These are phyloP conservation scores for Dermochelys coriacea DNA, from an alignment of 2,797 vertebrate genomes.

Conservation along the genomic window DNA sequence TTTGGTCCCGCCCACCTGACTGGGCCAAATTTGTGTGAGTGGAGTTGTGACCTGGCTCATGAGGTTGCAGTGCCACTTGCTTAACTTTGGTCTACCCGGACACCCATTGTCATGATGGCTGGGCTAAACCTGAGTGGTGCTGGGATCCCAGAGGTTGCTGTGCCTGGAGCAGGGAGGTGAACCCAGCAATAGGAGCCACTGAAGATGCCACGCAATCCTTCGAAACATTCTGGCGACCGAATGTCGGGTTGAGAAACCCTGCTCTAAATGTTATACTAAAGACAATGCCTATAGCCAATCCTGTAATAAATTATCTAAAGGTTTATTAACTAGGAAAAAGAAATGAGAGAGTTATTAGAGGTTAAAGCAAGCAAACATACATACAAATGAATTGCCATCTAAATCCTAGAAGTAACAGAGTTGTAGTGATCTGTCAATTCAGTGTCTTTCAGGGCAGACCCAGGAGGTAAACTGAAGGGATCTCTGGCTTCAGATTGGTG, in stretches of 20 bases:
- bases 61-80: not conserved
- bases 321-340: not conserved
- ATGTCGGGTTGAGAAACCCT: not conserved
- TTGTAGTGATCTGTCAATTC: not conserved
- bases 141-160: not conserved
- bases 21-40: not conserved
- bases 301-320: not conserved
- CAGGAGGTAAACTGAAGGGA: not conserved
- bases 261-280: not conserved
- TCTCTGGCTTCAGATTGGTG: not conserved
- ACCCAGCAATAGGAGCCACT: not conserved
- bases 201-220: not conserved
- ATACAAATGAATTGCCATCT: not conserved
- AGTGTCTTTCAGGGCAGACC: not conserved
- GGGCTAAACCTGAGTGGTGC: not conserved
- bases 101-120: not conserved
- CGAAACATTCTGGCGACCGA: not conserved
- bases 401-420: not conserved
- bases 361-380: not conserved
- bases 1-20: not conserved
- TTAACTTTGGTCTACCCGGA: not conserved
- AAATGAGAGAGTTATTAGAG: not conserved
- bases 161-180: not conserved
- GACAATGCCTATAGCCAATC: not conserved
- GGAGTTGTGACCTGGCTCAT: not conserved